These are phyloP conservation scores for Thamnophis sirtalis DNA, from an alignment of 2,113 vertebrate genomes.

Conservation along the genomic window DNA sequence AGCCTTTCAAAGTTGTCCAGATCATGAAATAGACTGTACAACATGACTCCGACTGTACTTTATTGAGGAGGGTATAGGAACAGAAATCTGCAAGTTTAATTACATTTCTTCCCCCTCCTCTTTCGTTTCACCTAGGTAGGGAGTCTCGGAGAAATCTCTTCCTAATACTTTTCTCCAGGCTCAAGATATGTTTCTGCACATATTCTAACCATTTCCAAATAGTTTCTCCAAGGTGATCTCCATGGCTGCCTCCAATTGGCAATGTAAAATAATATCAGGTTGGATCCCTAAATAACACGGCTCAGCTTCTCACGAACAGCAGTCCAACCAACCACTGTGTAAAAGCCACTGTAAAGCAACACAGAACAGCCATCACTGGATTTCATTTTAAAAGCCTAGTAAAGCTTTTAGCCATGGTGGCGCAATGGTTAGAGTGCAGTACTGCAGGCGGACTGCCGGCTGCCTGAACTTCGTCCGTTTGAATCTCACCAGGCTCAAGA, in stretches of 20 bases:
- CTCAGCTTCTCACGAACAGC: neutral
- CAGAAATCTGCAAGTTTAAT: neutral
- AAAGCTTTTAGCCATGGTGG: no score
- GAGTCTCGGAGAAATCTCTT: neutral
- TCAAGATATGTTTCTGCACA: neutral
- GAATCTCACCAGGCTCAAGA: no score
- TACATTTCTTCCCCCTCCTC: neutral
- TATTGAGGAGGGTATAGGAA: neutral
- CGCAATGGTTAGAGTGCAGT: no score
- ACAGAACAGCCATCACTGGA: neutral
- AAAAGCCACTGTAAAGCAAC: neutral
- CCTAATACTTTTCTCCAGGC: neutral
- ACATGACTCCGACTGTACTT: neutral
- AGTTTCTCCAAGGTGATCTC: neutral
- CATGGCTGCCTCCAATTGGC: neutral
- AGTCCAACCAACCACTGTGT: neutral
- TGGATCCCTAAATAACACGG: neutral
- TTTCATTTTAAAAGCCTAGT: neutral
- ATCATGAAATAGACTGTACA: neutral
- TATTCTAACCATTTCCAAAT: neutral
- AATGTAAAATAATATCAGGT: neutral
- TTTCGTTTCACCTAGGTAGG: neutral
- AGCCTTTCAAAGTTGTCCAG: neutral
- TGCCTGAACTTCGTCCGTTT: no score
- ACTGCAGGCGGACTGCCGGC: no score